A percentile compares a stretch with the other conserved stretches of the same genome.
Evolutionary conservation across 2,113 vertebrate species (phyloP).

Genomic region (Aptenodytes patagonicus): DNA sequence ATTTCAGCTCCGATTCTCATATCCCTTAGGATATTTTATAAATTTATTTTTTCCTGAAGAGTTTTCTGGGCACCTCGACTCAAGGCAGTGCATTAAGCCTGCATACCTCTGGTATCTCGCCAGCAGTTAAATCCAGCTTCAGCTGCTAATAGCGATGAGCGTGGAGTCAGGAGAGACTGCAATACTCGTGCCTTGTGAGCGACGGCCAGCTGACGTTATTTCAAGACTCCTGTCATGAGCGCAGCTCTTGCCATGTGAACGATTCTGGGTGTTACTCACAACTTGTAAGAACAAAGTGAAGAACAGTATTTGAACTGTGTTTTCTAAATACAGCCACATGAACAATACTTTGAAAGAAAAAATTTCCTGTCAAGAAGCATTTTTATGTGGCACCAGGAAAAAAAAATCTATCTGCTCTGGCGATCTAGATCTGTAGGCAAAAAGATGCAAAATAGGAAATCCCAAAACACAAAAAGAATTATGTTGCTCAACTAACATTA

Average conservation of each 20-base stretch:
- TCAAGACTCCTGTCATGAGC: background rate
- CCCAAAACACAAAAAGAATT: constrained; percentile 49
- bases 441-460: constrained; percentile 47
- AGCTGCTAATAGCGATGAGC: background rate
- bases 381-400: background rate
- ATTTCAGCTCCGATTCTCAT: background rate
- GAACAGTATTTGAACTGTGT: background rate
- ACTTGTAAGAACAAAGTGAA: background rate
- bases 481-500: constrained; percentile 22
- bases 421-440: constrained; percentile 13
- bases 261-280: background rate
- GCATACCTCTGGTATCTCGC: background rate
- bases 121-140: background rate
- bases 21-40: background rate
- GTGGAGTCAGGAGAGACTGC: background rate
- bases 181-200: background rate
- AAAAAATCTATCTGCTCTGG: background rate
- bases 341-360: background rate
- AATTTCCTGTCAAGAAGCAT: background rate
- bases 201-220: background rate
- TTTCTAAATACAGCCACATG: background rate
- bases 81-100: background rate
- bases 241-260: background rate
- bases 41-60: background rate
- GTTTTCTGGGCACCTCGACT: background rate